Conservation (phyloP, 2,113 vertebrate genomes). For the Parotia lawesii region DNA sequence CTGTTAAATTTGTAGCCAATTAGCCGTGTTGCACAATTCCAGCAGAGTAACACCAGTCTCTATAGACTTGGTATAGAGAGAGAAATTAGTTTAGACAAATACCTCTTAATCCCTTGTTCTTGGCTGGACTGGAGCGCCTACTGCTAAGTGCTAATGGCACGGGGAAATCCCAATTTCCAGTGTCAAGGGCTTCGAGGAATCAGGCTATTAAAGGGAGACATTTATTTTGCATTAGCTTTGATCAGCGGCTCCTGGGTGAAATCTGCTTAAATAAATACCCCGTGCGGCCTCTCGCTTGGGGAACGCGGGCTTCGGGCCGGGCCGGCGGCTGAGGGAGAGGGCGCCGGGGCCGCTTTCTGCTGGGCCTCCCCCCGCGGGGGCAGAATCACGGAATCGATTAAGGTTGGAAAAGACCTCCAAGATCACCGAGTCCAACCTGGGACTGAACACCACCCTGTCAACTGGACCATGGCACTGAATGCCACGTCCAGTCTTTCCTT, state of each 20-base stretch:
- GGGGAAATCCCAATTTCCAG: slow-evolving; percentile 78
- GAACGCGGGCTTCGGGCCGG: not conserved
- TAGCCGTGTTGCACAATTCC: slow-evolving; percentile 79
- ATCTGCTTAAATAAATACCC: slow-evolving; percentile 63
- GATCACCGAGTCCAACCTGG: not conserved
- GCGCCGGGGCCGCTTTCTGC: not conserved
- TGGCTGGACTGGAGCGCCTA: slow-evolving; percentile 73
- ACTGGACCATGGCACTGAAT: not conserved
- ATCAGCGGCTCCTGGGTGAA: slow-evolving; percentile 68
- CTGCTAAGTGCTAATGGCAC: slow-evolving; percentile 76
- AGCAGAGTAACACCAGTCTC: slow-evolving; percentile 78
- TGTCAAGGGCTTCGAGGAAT: slow-evolving; percentile 75
- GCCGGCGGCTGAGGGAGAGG: not conserved
- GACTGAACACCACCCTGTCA: not conserved
- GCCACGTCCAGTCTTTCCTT: not conserved
- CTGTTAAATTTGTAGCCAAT: slow-evolving; percentile 81
- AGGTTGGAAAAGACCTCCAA: not conserved
- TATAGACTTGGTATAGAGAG: slow-evolving; percentile 73
- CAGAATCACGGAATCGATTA: not conserved
- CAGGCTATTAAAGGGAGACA: slow-evolving; percentile 70
- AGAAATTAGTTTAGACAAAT: slow-evolving; percentile 83
- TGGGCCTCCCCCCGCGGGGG: not conserved
- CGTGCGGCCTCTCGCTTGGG: slow-evolving; percentile 2
- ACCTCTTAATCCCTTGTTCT: slow-evolving; percentile 79
- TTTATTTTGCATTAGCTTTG: slow-evolving; percentile 74